Percentiles rank a stretch among this genome's conserved stretches.
Conservation (phyloP, 2,797 vertebrate species). For the Harpagifer antarcticus region DNA sequence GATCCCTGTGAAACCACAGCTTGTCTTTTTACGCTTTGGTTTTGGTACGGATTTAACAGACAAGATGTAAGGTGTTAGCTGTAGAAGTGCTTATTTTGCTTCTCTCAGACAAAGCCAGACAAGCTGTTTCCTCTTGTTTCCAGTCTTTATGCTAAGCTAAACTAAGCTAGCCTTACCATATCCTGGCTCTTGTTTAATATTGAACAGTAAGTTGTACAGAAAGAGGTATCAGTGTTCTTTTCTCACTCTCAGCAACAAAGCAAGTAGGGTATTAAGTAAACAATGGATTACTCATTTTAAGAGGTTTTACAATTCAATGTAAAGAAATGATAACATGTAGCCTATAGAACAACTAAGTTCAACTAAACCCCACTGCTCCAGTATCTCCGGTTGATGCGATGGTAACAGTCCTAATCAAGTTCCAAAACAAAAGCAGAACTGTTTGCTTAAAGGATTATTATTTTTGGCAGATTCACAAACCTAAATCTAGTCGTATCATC, state of each 20-base stretch:
- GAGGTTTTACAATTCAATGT: neutral
- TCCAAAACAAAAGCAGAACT: neutral
- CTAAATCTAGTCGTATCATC: slow-evolving; percentile 17
- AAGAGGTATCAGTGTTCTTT: neutral
- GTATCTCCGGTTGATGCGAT: neutral
- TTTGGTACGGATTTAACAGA: neutral
- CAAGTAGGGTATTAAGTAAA: neutral
- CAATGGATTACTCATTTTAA: neutral
- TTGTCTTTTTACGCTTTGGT: neutral
- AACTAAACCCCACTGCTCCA: neutral
- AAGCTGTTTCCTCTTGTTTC: neutral
- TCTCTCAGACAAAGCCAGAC: neutral
- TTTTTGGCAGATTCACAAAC: slow-evolving; percentile 32
- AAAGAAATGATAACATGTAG: neutral
- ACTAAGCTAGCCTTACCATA: neutral
- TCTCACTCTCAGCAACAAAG: neutral
- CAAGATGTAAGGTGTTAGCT: neutral
- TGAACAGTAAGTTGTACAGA: neutral
- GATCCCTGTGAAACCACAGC: neutral
- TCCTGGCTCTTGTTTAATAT: neutral
- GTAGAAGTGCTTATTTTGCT: neutral
- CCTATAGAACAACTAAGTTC: neutral
- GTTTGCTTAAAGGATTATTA: slow-evolving; percentile 19
- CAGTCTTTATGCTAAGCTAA: neutral
- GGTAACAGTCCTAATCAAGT: neutral